Percentiles rank a stretch among this genome's conserved stretches.
Conservation (phyloP, 2,888 invertebrate species). For the Rhamnusium bicolor region DNA sequence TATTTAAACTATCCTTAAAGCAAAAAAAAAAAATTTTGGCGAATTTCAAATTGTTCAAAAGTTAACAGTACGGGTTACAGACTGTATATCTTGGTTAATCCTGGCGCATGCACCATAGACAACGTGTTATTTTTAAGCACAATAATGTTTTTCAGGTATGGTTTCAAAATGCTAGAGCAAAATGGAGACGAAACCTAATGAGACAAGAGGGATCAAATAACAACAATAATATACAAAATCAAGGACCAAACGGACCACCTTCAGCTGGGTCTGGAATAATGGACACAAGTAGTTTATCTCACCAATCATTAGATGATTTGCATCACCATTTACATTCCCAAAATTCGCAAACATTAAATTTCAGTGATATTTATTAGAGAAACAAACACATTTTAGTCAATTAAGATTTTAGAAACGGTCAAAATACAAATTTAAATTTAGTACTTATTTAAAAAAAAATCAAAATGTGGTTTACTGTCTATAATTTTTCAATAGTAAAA, state of each 20-base stretch:
- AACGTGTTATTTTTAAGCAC: too few relatives aligned
- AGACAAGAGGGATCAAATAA: constrained; percentile 79
- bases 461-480: too few relatives aligned
- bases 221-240: constrained; percentile 58
- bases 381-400: constrained; percentile 8
- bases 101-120: too few relatives aligned
- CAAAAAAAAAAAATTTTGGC: too few relatives aligned
- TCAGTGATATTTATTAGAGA: constrained; percentile 69
- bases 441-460: too few relatives aligned
- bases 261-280: constrained; percentile 69
- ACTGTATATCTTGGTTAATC: too few relatives aligned
- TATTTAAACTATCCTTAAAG: too few relatives aligned
- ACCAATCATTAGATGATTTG: constrained; percentile 72
- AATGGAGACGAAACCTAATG: constrained; percentile 96
- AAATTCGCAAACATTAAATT: constrained; percentile 67
- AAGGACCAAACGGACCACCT: constrained; percentile 63
- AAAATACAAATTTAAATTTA: neutral
- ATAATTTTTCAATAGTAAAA: too few relatives aligned
- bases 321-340: constrained; percentile 74
- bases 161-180: constrained; percentile 99
- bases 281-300: constrained; percentile 72
- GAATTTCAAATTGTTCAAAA: too few relatives aligned
- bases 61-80: too few relatives aligned
- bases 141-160: constrained; percentile 83
- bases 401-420: neutral